Conservation (phyloP, 2,113 vertebrate genomes). For the Sinocyclocheilus anshuiensis region DNA sequence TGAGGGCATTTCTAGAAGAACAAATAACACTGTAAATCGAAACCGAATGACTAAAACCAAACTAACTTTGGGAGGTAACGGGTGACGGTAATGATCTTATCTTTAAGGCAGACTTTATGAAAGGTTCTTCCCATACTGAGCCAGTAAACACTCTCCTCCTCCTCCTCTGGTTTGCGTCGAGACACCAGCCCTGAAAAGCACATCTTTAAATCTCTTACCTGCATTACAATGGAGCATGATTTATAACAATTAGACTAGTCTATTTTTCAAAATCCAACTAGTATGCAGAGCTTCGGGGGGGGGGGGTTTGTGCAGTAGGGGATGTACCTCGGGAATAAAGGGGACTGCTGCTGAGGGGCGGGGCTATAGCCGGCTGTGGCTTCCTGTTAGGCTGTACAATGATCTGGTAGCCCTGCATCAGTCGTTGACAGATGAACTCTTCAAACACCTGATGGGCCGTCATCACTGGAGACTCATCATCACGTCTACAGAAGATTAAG, state of each 20-base stretch:
- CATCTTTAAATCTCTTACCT: not conserved
- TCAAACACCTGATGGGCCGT: constrained; percentile 94
- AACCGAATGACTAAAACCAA: not conserved
- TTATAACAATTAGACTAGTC: not conserved
- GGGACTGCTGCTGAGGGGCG: constrained; percentile 93
- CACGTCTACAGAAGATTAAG: constrained; percentile 77
- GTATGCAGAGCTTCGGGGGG: not conserved
- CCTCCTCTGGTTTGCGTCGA: constrained; percentile 84
- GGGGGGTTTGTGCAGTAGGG: not conserved
- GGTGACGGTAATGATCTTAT: constrained; percentile 97
- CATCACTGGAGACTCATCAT: constrained; percentile 90
- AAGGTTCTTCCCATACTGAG: constrained; percentile 98
- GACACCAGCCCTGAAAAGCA: constrained; percentile 85
- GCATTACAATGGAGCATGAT: not conserved
- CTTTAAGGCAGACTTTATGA: constrained; percentile 94
- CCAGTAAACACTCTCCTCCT: constrained; percentile 94
- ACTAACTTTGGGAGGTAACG: constrained; percentile 97
- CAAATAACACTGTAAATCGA: not conserved
- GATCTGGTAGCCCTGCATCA: constrained; percentile 99
- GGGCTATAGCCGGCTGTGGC: constrained; percentile 70
- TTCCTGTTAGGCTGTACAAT: constrained; percentile 92
- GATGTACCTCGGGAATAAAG: constrained; percentile 88
- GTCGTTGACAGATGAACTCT: constrained; percentile 95
- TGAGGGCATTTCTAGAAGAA: not conserved
- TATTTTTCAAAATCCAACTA: not conserved